These are phyloP conservation scores for Pristiophorus japonicus DNA, from an alignment of 2,113 vertebrate genomes.

Conservation along the genomic window DNA sequence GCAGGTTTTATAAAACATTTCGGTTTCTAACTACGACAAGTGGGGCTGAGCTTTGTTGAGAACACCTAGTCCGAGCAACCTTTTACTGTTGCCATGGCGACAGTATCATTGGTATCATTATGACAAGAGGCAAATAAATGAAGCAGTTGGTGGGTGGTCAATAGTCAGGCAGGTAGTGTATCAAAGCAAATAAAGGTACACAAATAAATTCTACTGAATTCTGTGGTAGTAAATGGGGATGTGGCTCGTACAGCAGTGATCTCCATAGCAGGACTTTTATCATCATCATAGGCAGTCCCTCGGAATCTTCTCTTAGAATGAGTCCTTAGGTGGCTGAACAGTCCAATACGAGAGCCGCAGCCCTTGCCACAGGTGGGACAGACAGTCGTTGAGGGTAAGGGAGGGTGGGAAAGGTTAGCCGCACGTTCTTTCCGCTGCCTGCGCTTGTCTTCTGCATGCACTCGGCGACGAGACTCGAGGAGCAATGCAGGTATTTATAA, in stretches of 20 bases:
- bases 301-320: too few relatives aligned
- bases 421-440: too few relatives aligned
- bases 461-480: too few relatives aligned
- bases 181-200: neutral
- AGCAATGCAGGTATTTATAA: too few relatives aligned
- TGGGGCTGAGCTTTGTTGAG: neutral
- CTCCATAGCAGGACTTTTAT: neutral
- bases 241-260: neutral
- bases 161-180: neutral
- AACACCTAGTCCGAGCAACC: neutral
- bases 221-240: neutral
- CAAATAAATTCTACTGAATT: neutral
- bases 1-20: neutral
- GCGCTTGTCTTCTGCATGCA: too few relatives aligned
- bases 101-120: neutral
- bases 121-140: neutral
- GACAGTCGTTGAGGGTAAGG: too few relatives aligned
- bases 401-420: too few relatives aligned
- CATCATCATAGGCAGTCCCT: too few relatives aligned
- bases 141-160: neutral
- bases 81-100: neutral
- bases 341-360: too few relatives aligned
- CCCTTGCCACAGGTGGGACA: too few relatives aligned
- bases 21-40: neutral
- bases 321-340: too few relatives aligned